These are phyloP conservation scores for Rhopalosiphum maidis DNA, from an alignment of 1,140 invertebrate species.

Conservation along the genomic window DNA sequence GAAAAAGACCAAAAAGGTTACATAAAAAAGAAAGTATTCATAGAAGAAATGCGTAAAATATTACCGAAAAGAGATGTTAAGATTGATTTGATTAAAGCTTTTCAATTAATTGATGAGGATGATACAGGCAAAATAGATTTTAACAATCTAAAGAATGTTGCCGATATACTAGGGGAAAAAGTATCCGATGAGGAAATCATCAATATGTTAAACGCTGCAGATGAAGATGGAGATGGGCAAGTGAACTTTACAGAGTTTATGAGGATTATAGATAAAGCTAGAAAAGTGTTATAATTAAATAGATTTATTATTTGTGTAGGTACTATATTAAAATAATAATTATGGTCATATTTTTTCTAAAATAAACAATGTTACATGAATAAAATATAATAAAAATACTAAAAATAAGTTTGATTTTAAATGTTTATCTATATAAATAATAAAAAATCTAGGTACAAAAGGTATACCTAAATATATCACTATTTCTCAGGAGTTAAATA, in stretches of 20 bases:
- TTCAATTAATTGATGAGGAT: constrained; percentile 33
- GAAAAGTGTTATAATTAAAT: neutral
- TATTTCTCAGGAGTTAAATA: constrained; percentile 20
- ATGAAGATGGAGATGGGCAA: constrained; percentile 47
- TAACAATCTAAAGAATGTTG: constrained; percentile 26
- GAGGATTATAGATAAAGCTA: constrained; percentile 19
- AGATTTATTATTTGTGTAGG: neutral
- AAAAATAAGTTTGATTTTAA: constrained; percentile 47
- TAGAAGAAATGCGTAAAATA: constrained; percentile 11
- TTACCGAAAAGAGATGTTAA: neutral
- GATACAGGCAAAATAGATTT: constrained; percentile 48
- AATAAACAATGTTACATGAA: constrained; percentile 1
- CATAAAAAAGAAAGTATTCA: constrained; percentile 1
- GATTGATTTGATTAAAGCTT: constrained; percentile 35
- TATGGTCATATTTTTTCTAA: neutral
- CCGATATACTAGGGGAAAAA: neutral
- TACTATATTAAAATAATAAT: constrained; percentile 30
- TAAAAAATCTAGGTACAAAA: neutral
- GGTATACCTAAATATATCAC: neutral
- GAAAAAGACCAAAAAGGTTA: neutral
- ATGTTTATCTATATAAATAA: constrained; percentile 25
- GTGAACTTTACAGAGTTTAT: constrained; percentile 40
- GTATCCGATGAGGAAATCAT: constrained; percentile 23
- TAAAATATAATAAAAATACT: constrained; percentile 39
- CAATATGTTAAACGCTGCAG: constrained; percentile 21